These are phyloP conservation scores for Gymnarchus niloticus DNA, from an alignment of 2,113 vertebrate genomes.

Conservation along the genomic window DNA sequence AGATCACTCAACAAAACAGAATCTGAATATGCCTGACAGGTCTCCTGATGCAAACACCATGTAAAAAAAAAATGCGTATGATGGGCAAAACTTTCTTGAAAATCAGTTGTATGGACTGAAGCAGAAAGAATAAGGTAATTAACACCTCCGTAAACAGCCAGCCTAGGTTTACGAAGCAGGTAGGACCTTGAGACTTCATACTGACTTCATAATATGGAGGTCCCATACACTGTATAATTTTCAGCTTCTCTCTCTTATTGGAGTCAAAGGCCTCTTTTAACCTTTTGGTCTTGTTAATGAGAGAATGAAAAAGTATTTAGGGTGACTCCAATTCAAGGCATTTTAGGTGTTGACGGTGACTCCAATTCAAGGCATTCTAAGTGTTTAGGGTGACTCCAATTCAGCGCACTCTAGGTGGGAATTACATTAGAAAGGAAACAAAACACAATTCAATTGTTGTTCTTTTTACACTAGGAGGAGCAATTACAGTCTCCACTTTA, in stretches of 20 bases:
- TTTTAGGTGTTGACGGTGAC: neutral
- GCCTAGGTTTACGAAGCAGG: slow-evolving; percentile 60
- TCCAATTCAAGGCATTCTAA: neutral
- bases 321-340: slow-evolving; percentile 18
- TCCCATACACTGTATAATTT: slow-evolving; percentile 64
- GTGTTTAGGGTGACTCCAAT: neutral
- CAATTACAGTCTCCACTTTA: neutral
- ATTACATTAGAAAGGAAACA: slow-evolving; percentile 23
- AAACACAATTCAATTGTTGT: neutral
- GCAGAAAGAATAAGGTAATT: slow-evolving; percentile 63
- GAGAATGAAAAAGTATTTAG: slow-evolving; percentile 3
- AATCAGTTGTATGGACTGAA: slow-evolving; percentile 50
- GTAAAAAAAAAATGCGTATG: slow-evolving; percentile 39
- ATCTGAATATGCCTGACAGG: slow-evolving; percentile 20
- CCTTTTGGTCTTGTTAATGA: slow-evolving; percentile 23
- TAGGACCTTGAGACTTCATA: slow-evolving; percentile 72
- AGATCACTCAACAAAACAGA: slow-evolving; percentile 24
- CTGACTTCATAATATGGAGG: slow-evolving; percentile 58
- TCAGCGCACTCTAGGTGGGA: neutral
- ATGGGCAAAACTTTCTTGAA: slow-evolving; percentile 47
- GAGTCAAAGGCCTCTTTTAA: slow-evolving; percentile 28
- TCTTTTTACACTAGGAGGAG: neutral
- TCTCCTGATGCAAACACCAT: slow-evolving; percentile 46
- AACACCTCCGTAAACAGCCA: slow-evolving; percentile 70
- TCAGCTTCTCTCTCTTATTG: slow-evolving; percentile 42